These are phyloP conservation scores for Bedellia somnulentella DNA, from an alignment of 2,888 invertebrate species.

Conservation along the genomic window DNA sequence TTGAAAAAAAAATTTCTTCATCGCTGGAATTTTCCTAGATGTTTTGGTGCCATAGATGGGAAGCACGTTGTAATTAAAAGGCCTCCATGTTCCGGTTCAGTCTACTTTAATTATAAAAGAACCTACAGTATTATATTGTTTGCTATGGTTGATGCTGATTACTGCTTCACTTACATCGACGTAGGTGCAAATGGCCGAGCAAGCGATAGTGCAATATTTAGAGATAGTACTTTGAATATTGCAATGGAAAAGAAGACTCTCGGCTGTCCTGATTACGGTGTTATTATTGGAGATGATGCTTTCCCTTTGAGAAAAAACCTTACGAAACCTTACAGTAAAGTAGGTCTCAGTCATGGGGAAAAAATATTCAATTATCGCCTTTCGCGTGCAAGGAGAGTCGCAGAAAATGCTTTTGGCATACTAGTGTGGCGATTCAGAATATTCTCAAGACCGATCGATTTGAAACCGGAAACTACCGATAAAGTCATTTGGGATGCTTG, in stretches of 20 bases:
- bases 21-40: slow-evolving; percentile 18
- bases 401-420: no score
- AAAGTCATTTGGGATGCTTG: no score
- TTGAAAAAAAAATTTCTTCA: slow-evolving; percentile 16
- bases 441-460: no score
- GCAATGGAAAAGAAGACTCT: slow-evolving; percentile 13
- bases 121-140: slow-evolving; percentile 12
- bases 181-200: slow-evolving; percentile 12
- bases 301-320: no score
- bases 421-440: no score
- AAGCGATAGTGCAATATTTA: slow-evolving; percentile 12
- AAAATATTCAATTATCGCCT: no score
- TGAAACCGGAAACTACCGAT: no score
- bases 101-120: slow-evolving; percentile 17
- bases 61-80: slow-evolving; percentile 18
- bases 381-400: no score
- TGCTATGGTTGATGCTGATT: slow-evolving; percentile 13
- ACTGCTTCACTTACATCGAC: slow-evolving; percentile 12
- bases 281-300: no score
- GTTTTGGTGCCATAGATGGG: slow-evolving; percentile 18
- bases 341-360: no score
- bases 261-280: no score
- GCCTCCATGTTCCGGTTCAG: slow-evolving; percentile 14
- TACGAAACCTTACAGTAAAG: no score
- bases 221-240: slow-evolving; percentile 12